Conservation (phyloP, 2,113 vertebrate species). For the Drymodes brunneopygia region DNA sequence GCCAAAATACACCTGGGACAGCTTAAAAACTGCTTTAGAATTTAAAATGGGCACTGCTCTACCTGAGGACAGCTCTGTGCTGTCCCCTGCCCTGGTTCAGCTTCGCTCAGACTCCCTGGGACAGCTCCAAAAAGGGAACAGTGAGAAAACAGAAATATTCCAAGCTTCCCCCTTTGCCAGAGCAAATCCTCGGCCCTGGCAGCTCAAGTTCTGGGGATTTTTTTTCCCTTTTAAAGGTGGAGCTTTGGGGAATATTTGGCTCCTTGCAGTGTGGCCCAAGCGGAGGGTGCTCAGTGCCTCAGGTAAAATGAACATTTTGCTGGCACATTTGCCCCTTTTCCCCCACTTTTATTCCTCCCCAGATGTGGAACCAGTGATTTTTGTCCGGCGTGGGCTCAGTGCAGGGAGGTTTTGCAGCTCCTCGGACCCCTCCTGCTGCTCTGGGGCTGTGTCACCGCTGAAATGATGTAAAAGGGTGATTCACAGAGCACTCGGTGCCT, state of each 20-base stretch:
- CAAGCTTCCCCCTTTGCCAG: background rate
- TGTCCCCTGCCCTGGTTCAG: background rate
- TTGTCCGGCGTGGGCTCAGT: background rate
- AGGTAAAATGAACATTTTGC: fast-evolving
- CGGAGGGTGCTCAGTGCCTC: background rate
- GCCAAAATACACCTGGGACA: background rate
- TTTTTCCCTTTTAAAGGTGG: too few species aligned
- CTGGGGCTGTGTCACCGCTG: background rate
- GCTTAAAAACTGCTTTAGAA: background rate
- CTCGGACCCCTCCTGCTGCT: background rate
- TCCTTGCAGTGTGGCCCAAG: background rate
- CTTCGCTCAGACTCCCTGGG: background rate
- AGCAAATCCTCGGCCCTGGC: background rate
- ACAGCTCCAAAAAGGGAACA: background rate
- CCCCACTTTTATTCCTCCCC: background rate
- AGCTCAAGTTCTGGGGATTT: fast-evolving
- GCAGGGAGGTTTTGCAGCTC: background rate
- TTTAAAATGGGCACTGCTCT: background rate
- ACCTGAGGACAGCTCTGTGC: background rate
- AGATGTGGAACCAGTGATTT: too few species aligned
- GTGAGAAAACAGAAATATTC: background rate
- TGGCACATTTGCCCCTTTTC: too few species aligned
- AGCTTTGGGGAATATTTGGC: background rate
- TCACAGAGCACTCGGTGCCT: background rate
- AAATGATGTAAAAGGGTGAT: background rate